phyloP scores from a whole-genome alignment of 2,888 invertebrate species.

The Zygothrica quintamaculata region DNA sequence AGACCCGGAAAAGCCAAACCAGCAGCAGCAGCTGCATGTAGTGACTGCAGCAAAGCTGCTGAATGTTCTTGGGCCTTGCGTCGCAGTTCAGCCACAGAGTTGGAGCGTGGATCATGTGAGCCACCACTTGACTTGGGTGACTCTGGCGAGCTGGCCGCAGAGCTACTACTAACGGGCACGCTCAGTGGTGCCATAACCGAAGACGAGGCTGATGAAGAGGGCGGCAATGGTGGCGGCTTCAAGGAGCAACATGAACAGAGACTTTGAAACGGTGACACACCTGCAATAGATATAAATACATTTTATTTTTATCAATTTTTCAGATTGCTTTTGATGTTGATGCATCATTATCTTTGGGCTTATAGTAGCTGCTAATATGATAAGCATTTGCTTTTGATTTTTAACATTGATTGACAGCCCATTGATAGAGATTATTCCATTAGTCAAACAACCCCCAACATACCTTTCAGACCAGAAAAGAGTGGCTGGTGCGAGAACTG shows the following conservation, averaged over 20 bases:
- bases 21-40: conserved; percentile 87
- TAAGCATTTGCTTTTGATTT: conserved; percentile 57
- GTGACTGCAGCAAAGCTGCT: conserved; percentile 91
- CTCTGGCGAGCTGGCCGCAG: conserved; percentile 81
- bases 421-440: conserved; percentile 54
- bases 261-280: conserved; percentile 89
- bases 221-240: conserved; percentile 85
- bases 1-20: conserved; percentile 85
- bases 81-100: conserved; percentile 95
- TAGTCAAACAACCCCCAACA: conserved; percentile 60
- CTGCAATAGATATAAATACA: conserved; percentile 47
- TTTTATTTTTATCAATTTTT: conserved; percentile 29
- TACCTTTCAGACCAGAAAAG: conserved; percentile 92
- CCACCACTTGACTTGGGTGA: conserved; percentile 76
- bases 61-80: conserved; percentile 98
- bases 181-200: conserved; percentile 77
- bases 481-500: conserved; percentile 93
- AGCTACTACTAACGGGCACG: conserved; percentile 79
- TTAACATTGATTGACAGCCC: conserved; percentile 70
- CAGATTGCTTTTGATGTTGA: conserved; percentile 29
- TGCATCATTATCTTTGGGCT: conserved; percentile 34
- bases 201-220: conserved; percentile 38
- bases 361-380: conserved; percentile 58
- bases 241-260: conserved; percentile 93
- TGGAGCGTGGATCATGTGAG: conserved; percentile 88